Base-by-base conservation (phyloP, 2,113 vertebrate species). In the Ctenodactylus gundi region DNA sequence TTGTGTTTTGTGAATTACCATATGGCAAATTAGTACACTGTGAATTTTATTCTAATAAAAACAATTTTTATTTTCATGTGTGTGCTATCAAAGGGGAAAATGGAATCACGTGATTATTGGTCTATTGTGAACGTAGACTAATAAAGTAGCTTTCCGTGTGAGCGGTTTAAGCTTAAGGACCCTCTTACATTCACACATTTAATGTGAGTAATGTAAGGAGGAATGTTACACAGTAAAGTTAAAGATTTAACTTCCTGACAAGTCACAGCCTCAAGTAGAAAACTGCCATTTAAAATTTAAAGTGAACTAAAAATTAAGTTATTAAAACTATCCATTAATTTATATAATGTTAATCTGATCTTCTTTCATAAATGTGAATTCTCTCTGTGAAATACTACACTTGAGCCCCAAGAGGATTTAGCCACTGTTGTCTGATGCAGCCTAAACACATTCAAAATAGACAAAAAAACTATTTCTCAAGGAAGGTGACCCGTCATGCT, bases 11-110 rank as follows among this genome's bases (percentile, higher is more conserved):
- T 81, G 72, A 95, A 91, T 85, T 51, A 27, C 41, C 25, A 49
- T 70, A 49, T 80, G 49, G 70, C 46, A 95, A 93, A 93, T 87
- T 65, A 97, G 88, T 92, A 55, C 77, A 91, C 55, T 8, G 49
- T 44, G 31, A 85, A 58, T 46, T 82, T 94, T 68, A 85, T 39
- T 2, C 55, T 87, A 83, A 25, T n/a, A 82, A 83, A 91, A 91
- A 95, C 41, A 36, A 75, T 5, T 84, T 89, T 91, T 88, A 46
- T 0, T 23, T 7, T 92, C 88, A 65, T n/a, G 29, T 64, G 41
- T 84, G 1, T 81, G 27, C 60, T 87, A 39, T 77, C 93, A 92
- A 77, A 93, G 70, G 64, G 93, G 34, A 90, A 83, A 83, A n/a
- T n/a, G n/a, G n/a, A n/a, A 73, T 81, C 46, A 92, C 10, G 31